phyloP scores from a whole-genome alignment of 2,888 invertebrate species.

The Mimas tiliae region DNA sequence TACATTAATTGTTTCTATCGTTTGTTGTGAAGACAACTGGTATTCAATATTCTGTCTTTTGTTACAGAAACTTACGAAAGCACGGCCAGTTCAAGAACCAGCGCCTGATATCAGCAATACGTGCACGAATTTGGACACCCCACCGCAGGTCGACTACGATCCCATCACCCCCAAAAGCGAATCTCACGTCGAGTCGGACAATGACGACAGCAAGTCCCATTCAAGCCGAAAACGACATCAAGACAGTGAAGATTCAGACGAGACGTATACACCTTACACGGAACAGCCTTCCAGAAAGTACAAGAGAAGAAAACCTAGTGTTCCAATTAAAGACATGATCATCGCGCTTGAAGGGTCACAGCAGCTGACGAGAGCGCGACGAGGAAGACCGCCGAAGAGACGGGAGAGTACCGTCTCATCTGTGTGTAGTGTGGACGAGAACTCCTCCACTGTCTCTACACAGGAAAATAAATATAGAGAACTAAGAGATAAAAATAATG shows the following conservation, averaged over 20 bases:
- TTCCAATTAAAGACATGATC: slow-evolving; percentile 76
- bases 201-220: slow-evolving; percentile 59
- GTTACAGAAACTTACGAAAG: slow-evolving; percentile 51
- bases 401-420: slow-evolving; percentile 76
- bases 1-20: too few species aligned
- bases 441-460: slow-evolving; percentile 67
- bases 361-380: slow-evolving; percentile 66
- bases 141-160: slow-evolving; percentile 63
- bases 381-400: slow-evolving; percentile 84
- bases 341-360: slow-evolving; percentile 71
- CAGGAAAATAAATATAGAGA: slow-evolving; percentile 86
- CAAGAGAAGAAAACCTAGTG: slow-evolving; percentile 66
- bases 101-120: slow-evolving; percentile 32
- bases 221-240: slow-evolving; percentile 56
- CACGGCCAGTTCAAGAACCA: slow-evolving; percentile 49
- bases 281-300: slow-evolving; percentile 64
- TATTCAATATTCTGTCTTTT: slow-evolving; percentile 33
- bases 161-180: slow-evolving; percentile 76
- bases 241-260: slow-evolving; percentile 77
- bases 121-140: slow-evolving; percentile 48
- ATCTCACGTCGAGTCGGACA: slow-evolving; percentile 71
- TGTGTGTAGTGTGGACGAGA: slow-evolving; percentile 73
- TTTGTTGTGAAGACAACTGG: too few species aligned
- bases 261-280: slow-evolving; percentile 69
- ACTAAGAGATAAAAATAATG: slow-evolving; percentile 90